Conservation (phyloP, 2,888 invertebrate genomes). For the Hoplodrina ambigua region DNA sequence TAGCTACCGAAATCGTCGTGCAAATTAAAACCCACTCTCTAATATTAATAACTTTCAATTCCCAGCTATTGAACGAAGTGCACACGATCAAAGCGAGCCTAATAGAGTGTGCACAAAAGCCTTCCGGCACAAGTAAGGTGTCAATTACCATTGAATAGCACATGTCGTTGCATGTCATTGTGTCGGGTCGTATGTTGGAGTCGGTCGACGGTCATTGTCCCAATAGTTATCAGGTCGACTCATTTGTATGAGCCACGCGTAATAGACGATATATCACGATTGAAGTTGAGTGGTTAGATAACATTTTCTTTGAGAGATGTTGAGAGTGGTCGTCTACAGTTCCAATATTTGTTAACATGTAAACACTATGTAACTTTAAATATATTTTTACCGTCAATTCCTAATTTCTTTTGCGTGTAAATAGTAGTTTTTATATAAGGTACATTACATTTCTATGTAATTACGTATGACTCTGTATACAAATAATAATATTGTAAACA, state of each 20-base stretch:
- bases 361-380: too few species aligned
- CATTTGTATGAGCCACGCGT: constrained; percentile 36
- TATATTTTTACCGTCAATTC: too few species aligned
- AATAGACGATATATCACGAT: constrained; percentile 8
- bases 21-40: constrained; percentile 13
- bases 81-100: constrained; percentile 25
- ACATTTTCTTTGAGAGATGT: too few species aligned
- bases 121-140: constrained; percentile 42
- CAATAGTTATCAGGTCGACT: constrained; percentile 11
- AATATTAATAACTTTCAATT: constrained; percentile 46
- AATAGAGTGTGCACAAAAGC: constrained; percentile 49
- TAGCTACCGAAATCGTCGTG: constrained; percentile 7
- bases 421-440: too few species aligned
- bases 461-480: too few species aligned
- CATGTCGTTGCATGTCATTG: constrained; percentile 35
- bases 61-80: constrained; percentile 30
- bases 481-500: too few species aligned
- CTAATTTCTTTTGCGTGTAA: too few species aligned
- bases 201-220: constrained; percentile 46
- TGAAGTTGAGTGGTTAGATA: constrained; percentile 9
- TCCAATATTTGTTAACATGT: too few species aligned
- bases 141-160: constrained; percentile 59
- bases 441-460: too few species aligned
- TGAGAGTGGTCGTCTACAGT: too few species aligned
- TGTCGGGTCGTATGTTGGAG: constrained; percentile 22